Percentiles rank a stretch among this genome's conserved stretches.
These are phyloP conservation scores for Merops nubicus DNA, from an alignment of 2,113 vertebrate genomes.

Conservation along the genomic window DNA sequence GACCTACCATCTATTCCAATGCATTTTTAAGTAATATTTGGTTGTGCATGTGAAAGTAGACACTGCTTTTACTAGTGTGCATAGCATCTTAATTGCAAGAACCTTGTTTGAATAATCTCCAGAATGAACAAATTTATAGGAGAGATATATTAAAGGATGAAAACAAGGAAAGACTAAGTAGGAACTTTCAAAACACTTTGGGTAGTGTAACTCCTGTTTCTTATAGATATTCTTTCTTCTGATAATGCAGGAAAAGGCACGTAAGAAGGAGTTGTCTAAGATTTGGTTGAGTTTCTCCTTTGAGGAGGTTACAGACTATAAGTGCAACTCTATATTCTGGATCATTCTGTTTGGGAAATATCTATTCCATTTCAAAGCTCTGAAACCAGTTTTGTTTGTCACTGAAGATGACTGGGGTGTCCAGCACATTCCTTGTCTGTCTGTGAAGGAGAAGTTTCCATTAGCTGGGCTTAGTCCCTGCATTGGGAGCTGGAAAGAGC, in stretches of 20 bases:
- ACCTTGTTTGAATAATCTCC: background rate
- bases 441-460: background rate
- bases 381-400: background rate
- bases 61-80: background rate
- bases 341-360: background rate
- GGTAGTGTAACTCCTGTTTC: background rate
- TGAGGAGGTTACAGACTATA: background rate
- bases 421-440: rapidly evolving
- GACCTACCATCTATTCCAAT: background rate
- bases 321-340: background rate
- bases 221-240: background rate
- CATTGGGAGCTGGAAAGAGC: background rate
- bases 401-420: background rate
- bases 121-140: background rate
- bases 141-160: background rate
- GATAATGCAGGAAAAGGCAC: background rate
- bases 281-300: background rate
- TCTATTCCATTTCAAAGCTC: background rate
- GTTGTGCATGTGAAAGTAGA: rapidly evolving
- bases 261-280: background rate
- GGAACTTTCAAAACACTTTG: background rate
- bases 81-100: background rate
- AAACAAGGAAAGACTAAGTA: background rate
- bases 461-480: background rate
- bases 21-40: background rate